A percentile compares a stretch with the other conserved stretches of the same genome.
Evolutionary conservation across 2,113 vertebrate genomes (phyloP).

Genomic region (Periophthalmus modestus): DNA sequence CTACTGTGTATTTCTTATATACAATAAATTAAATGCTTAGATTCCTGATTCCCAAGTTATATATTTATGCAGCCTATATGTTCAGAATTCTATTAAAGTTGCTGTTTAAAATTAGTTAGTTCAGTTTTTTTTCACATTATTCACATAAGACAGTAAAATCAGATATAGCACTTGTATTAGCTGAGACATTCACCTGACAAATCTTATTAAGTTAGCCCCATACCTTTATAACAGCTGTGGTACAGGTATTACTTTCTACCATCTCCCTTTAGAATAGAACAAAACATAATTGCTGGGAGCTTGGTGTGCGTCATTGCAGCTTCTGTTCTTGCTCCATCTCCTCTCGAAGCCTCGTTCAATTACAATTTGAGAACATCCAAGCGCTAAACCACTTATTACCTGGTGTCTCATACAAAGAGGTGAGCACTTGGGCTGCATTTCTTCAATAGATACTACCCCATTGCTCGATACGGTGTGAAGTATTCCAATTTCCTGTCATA

Average conservation of each 20-base stretch:
- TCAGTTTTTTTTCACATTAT: no score
- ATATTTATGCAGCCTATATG: neutral
- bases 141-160: no score
- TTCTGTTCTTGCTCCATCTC: conserved; percentile 23
- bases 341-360: conserved; percentile 21
- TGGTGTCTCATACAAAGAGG: conserved; percentile 19
- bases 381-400: conserved; percentile 26
- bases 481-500: conserved; percentile 51
- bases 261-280: conserved; percentile 6
- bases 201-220: neutral
- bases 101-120: no score
- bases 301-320: conserved; percentile 18
- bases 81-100: neutral
- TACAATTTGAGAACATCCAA: conserved; percentile 15
- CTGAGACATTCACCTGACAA: neutral
- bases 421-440: conserved; percentile 22
- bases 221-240: neutral
- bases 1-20: no score
- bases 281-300: conserved; percentile 26
- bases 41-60: no score
- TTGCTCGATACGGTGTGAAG: conserved; percentile 33
- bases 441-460: conserved; percentile 9
- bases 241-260: conserved; percentile 1
- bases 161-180: neutral
- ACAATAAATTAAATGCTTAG: no score